Evolutionary conservation across 23 tunicate species (phyloP), one percentile per base, ranked within the genome.

Genomic region (Phallusia fumigata): DNA sequence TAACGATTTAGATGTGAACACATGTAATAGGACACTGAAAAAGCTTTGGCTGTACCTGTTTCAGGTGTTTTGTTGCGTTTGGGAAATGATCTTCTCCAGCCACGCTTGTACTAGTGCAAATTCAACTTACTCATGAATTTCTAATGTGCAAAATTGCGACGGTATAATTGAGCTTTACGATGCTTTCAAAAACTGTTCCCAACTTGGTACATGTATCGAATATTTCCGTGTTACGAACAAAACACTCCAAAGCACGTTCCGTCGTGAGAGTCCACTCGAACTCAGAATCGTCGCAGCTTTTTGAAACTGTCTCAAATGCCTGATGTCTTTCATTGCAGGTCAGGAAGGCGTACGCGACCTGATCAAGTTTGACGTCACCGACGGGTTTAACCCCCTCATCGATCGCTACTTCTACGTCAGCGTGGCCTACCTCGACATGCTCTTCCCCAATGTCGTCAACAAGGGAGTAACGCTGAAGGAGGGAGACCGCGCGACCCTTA

Each of bases 291-390:
- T 16, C 69, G 69, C 26, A 24, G 5, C 28, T 11, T 58, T 58
- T 58, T 58, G 69, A 58, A 58, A 58, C 69, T 58, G 69, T 58
- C 69, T 58, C 69, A 58, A 58, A 58, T 58, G 69, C 28, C 69
- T 58, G 47, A 19, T 35, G 34, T 35, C 49, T 77, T 40, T 5
- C 31, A 18, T 35, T 30, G 45, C 64, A 95, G 93, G 96, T 15
- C 89, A 83, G 32, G 93, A 91, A 75, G 99, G 95, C 22, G 88
- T 87, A 0, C 97, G 96, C 36, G 99, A 96, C 85, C 85, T 90
- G 85, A 81, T 96, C 88, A 91, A 90, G 76, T 96, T 96, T 84
- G 96, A 96, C 90, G 93, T 96, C 88, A 96, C 96, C 50, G 99
- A 96, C 40, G 99, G 99, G 18, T 65, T 58, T 36, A 96, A 96